phyloP scores from a whole-genome alignment of 2,797 vertebrate genomes.

The Sebastes jordani region DNA sequence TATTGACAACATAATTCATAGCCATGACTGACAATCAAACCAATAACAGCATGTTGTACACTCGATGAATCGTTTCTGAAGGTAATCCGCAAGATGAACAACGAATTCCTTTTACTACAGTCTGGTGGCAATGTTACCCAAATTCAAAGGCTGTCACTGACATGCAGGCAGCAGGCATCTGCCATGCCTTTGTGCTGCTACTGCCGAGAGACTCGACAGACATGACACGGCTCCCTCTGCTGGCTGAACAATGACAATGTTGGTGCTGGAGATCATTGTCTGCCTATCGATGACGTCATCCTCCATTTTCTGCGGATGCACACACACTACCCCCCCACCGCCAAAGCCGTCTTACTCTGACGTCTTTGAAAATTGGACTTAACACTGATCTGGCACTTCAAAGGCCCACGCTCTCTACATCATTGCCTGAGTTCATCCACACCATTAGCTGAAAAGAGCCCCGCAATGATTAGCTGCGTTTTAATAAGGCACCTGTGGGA shows the following conservation, averaged over 20 bases:
- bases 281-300: conserved; percentile 56
- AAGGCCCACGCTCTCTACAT: conserved; percentile 55
- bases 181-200: conserved; percentile 3
- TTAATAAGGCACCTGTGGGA: conserved; percentile 78
- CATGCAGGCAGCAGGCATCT: conserved; percentile 22
- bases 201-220: background rate
- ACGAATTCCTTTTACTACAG: background rate
- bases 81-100: background rate
- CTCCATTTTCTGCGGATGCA: conserved; percentile 73
- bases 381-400: conserved; percentile 53
- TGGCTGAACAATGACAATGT: conserved; percentile 26
- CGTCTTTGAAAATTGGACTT: conserved; percentile 36
- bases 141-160: background rate
- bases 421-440: conserved; percentile 51
- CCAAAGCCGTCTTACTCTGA: conserved; percentile 3
- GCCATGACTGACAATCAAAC: background rate
- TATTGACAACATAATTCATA: background rate
- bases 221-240: conserved; percentile 63
- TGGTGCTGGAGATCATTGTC: conserved; percentile 43
- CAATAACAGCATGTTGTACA: background rate
- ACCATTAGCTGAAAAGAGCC: conserved; percentile 57
- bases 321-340: conserved; percentile 4
- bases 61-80: background rate
- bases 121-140: background rate
- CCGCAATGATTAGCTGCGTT: conserved; percentile 57